Evolutionary conservation across 2,113 vertebrate species (phyloP).

Genomic region (Stictonetta naevosa): DNA sequence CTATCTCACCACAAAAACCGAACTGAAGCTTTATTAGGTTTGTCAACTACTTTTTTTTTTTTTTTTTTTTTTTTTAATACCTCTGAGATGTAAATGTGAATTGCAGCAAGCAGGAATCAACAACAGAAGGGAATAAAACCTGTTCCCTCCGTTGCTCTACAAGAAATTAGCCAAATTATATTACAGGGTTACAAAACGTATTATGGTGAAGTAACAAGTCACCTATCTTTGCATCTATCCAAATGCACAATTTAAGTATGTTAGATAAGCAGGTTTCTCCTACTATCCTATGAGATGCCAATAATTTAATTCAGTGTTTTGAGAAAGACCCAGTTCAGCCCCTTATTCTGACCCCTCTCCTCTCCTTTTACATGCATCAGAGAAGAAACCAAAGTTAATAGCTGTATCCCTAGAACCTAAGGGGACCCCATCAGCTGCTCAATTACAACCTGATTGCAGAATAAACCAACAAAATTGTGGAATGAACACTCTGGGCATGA

Average conservation of each 20-base stretch:
- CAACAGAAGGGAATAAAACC: not conserved
- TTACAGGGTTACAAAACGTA: not conserved
- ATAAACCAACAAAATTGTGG: not conserved
- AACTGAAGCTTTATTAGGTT: not conserved
- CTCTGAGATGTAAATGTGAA: not conserved
- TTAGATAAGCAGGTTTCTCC: not conserved
- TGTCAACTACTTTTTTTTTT: not conserved
- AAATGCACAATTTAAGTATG: not conserved
- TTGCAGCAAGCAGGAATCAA: not conserved
- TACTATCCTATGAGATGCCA: not conserved
- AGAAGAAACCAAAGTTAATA: not conserved
- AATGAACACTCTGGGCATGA: not conserved
- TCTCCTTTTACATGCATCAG: not conserved
- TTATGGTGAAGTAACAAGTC: not conserved
- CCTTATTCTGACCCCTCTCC: not conserved
- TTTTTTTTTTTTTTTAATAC: not conserved
- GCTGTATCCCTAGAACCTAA: not conserved
- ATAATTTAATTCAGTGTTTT: not conserved
- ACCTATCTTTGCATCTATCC: not conserved
- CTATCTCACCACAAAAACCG: not conserved
- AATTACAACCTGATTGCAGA: not conserved
- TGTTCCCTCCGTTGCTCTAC: not conserved
- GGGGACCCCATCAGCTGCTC: not conserved
- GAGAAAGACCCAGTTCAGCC: not conserved
- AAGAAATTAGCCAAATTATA: not conserved